Evolutionary conservation across 1,140 invertebrate species (phyloP).

Genomic region (Lasioglossum albipes): DNA sequence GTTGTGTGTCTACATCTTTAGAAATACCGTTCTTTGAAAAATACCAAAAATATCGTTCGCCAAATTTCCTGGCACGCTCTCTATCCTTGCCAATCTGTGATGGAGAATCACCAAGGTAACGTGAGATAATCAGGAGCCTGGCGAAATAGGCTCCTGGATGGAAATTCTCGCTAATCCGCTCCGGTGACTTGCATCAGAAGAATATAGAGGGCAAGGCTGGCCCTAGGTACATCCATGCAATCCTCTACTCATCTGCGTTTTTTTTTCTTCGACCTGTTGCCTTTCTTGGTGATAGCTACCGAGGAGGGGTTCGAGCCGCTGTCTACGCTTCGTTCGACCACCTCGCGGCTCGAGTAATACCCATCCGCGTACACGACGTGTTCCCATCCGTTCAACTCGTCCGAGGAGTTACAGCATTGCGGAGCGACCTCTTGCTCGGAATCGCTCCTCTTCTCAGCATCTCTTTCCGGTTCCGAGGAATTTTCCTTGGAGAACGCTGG

Average conservation of each 20-base stretch:
- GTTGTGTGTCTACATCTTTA: background rate
- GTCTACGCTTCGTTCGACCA: conserved; percentile 45
- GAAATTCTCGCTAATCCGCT: conserved; percentile 70
- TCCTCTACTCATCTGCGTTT: conserved; percentile 80
- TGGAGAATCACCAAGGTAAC: background rate
- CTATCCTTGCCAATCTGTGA: background rate
- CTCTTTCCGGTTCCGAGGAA: conserved; percentile 8
- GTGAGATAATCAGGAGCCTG: background rate
- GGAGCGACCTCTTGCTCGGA: conserved; percentile 63
- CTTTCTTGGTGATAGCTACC: conserved; percentile 72
- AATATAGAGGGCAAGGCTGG: conserved; percentile 78
- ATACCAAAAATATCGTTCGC: conserved; percentile 17
- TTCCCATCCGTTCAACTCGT: conserved; percentile 63
- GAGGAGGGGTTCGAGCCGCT: conserved; percentile 62
- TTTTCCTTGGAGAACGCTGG: conserved; percentile 19
- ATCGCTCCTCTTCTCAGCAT: conserved; percentile 61
- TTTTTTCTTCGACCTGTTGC: conserved; percentile 77
- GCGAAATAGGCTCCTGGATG: background rate
- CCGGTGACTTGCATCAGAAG: conserved; percentile 78
- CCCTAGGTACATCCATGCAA: conserved; percentile 78
- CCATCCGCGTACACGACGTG: conserved; percentile 65
- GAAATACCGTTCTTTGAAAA: conserved; percentile 18
- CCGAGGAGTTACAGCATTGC: conserved; percentile 69
- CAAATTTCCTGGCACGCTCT: background rate
- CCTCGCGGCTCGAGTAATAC: conserved; percentile 46